Conservation (phyloP, 2,113 vertebrate species). For the Bubalus kerabau region DNA sequence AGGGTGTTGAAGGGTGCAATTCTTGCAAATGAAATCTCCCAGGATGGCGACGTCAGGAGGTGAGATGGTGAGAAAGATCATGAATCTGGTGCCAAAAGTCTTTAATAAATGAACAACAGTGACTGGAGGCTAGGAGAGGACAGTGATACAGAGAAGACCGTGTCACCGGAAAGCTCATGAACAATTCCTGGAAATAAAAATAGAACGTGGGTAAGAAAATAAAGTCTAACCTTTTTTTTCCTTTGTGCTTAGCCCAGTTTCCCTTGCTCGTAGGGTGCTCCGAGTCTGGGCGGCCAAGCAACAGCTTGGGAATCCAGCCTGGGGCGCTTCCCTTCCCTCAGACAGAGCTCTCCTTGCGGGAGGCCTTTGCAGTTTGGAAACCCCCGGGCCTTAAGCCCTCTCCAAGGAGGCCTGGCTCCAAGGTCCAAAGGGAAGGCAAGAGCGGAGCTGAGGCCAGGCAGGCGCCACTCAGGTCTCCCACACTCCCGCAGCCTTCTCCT, state of each 20-base stretch:
- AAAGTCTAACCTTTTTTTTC: background rate
- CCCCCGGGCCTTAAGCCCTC: no score
- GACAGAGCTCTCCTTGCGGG: no score
- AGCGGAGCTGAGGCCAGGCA: no score
- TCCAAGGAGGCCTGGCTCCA: no score
- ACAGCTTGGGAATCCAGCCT: no score
- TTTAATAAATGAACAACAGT: background rate
- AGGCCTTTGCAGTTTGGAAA: no score
- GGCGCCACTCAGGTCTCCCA: no score
- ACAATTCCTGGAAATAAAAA: background rate
- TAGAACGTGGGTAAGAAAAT: background rate
- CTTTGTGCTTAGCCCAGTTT: background rate
- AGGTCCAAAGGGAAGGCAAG: no score
- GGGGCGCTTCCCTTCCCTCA: no score
- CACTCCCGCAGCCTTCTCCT: no score
- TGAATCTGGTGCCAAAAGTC: background rate
- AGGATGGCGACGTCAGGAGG: background rate
- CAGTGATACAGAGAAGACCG: background rate
- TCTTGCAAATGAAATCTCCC: background rate
- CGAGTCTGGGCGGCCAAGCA: no score
- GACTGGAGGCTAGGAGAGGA: background rate
- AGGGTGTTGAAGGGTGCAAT: background rate
- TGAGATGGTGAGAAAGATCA: background rate
- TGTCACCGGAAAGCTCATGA: background rate
- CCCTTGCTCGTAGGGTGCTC: background rate